Base-by-base conservation (phyloP, 2,113 vertebrate species). In the Gymnogyps californianus region DNA sequence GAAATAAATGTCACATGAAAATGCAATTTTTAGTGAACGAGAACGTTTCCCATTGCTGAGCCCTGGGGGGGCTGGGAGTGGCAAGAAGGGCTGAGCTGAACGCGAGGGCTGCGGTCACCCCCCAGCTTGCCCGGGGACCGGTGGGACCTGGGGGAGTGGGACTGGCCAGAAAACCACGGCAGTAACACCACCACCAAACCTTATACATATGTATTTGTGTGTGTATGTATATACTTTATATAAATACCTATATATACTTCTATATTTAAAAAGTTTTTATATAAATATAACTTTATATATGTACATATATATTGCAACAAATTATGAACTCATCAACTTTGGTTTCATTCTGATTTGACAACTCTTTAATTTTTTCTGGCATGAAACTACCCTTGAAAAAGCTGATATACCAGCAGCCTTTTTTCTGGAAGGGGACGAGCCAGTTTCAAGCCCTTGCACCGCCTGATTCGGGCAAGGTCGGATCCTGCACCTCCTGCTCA, bases 151-250 rank as follows among this genome's bases (percentile, higher is more conserved):
- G 9, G 11, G 11, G 24, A 58, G 9, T 12, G 19, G 40, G 16
- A 17, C 42, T 47, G 44, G 66, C 10, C 6, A 55, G 55, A 54
- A 65, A 75, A 20, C 9, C 38, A 46, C 42, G 46, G 38, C 16
- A 47, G 17, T 8, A 58, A 8, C n/a, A 51, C 26, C 59, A 65
- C 11, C 26, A 34, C 13, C 64, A 71, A 66, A 75, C 19, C 46
- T 46, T 26, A 16, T 12, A 7, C 1, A 18, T 18, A n/a, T 0
- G 0, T 32, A 6, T 25, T 11, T 82, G 3, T 86, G 5, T n/a
- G 25, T 16, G 11, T 13, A 3, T 49, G 3, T 13, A 4, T 28
- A 13, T 34, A n/a, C 5, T 66, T 42, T 10, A 20, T 31, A 28
- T 1, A 40, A n/a, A 4, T 38, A 42, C 7, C 16, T 51, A 4